Evolutionary conservation across 2,113 vertebrate species (phyloP), one percentile per base, ranked within the genome.

Genomic region (Sapayoa aenigma): DNA sequence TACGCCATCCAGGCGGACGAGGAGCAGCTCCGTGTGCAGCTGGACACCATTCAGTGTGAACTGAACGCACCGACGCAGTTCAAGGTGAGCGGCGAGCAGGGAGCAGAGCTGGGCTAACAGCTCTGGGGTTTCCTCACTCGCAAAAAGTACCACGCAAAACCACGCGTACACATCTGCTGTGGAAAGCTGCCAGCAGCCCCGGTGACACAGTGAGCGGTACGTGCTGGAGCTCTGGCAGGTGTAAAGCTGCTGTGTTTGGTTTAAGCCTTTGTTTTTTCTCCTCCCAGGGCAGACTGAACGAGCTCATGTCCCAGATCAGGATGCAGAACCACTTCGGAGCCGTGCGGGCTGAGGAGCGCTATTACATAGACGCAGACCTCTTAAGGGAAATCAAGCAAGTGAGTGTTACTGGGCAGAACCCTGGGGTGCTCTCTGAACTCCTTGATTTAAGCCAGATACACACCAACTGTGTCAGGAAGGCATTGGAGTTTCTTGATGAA

Each of bases 261-360:
- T 44, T 33, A 24, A 75, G 41, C 27, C 71, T 93, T n/a, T n/a
- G n/a, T n/a, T n/a, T 27, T 94, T 62, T 74, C 30, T 92, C 21
- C 91, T 96, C 22, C 85, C 94, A 99, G 99, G 99, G 99, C n/a
- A 98, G 99, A 20, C 96, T 99, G 93, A 99, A 99, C 81, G 99
- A 99, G 95, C 97, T 99, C 53, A 99, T 99, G 99, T 99, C 99
- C 74, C 99, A 99, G 85, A 99, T 99, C 95, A 98, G 99, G 62
- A 99, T 99, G 99, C 99, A 99, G 97, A 99, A 99, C 94, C 99
- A 99, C 86, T 99, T 99, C 60, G 99, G 99, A 76, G 98, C 99
- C 6, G 99, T 99, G 77, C 98, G 98, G 76, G 98, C 99, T 10
- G 99, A 99, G 66, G 99, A 99, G 88, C 98, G 98, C 18, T 99